Conservation (phyloP, 2,797 vertebrate genomes). For the Lacerta bilineata region DNA sequence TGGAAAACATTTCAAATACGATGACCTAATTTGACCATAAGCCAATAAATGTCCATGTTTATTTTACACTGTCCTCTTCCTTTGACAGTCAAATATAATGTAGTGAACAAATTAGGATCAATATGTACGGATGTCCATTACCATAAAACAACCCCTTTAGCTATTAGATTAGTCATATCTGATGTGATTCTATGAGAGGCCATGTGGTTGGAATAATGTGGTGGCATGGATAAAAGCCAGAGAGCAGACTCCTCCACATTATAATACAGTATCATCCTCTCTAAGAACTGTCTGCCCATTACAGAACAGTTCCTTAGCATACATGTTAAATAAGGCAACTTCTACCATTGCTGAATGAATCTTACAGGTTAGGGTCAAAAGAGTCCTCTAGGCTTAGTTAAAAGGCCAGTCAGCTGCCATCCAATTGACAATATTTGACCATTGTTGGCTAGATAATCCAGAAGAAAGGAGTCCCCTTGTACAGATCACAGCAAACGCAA, state of each 20-base stretch:
- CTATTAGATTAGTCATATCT: neutral
- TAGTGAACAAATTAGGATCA: neutral
- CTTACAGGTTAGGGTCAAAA: neutral
- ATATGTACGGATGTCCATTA: too few relatives aligned
- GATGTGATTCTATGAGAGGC: neutral
- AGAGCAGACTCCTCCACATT: neutral
- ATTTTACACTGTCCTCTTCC: neutral
- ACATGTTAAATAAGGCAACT: neutral
- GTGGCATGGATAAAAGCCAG: neutral
- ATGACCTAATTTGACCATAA: neutral
- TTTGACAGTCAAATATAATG: neutral
- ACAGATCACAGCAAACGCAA: neutral
- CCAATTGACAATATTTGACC: neutral
- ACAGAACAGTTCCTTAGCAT: neutral
- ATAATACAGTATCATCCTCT: neutral
- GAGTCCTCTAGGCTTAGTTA: neutral
- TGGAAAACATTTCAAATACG: too few relatives aligned
- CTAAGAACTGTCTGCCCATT: neutral
- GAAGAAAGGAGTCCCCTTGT: neutral
- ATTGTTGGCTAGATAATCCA: neutral
- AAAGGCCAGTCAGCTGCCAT: neutral
- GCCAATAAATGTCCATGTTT: neutral
- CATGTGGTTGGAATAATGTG: neutral
- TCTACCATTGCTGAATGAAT: neutral
- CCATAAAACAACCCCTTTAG: neutral